Base-by-base conservation (phyloP, 2,797 vertebrate species). In the Aldrovandia affinis region DNA sequence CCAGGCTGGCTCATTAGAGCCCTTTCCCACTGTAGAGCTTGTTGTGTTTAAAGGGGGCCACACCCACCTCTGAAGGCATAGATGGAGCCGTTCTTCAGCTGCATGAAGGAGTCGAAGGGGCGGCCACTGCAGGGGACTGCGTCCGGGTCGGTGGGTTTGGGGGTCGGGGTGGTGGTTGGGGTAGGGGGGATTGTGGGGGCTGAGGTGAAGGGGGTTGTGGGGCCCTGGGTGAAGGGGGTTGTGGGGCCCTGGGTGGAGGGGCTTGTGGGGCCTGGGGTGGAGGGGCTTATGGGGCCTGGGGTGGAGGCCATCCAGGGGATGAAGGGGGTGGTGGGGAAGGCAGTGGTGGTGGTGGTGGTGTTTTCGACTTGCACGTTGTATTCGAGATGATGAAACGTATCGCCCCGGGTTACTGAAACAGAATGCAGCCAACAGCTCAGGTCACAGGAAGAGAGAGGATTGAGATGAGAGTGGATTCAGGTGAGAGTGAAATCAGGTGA, bases 31-130 rank as follows among this genome's bases (percentile, higher is more conserved):
- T n/a, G n/a, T n/a, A n/a, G n/a, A n/a, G n/a, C n/a, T n/a, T n/a
- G n/a, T n/a, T n/a, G n/a, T n/a, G n/a, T n/a, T n/a, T n/a, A n/a
- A n/a, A n/a, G n/a, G n/a, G n/a, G n/a, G n/a, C 63, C 15, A 18
- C 65, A 18, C 50, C 91, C 28, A 99, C 98, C 98, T 96, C 98
- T 95, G 88, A 99, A 99, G 0, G 97, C 97, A 0, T 96, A 99
- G 86, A 97, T 89, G 0, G 98, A 99, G 6, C 97, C 96, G 0
- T 99, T 99, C 92, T 99, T 99, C 85, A 97, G 91, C 89, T 98
- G 96, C 0, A 98, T 96, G 91, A 99, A 98, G 20, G 98, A 97
- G 0, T 99, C 95, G 3, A 99, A 99, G 9, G 97, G 89, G 39
- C 91, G 93, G 0, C 93, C 94, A 0, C 96, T 98, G 93, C 98